A percentile compares a stretch with the other conserved stretches of the same genome.
Evolutionary conservation across 2,797 vertebrate genomes (phyloP).

Genomic region (Gouania willdenowi): DNA sequence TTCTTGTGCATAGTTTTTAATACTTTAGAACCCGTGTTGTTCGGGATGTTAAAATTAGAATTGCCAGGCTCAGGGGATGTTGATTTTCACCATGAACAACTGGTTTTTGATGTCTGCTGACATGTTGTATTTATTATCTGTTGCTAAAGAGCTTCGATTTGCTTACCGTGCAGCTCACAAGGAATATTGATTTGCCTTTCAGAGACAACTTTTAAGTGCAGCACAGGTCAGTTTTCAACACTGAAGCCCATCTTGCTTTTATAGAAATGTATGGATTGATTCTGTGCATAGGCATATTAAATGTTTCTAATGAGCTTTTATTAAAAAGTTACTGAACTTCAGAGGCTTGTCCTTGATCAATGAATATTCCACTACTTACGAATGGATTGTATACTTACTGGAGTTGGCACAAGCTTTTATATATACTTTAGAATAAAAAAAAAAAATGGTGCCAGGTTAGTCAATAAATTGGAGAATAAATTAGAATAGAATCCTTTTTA

Average conservation of each 20-base stretch:
- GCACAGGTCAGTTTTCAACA: conserved; percentile 52
- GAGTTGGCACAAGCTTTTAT: too few species aligned
- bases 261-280: conserved; percentile 62
- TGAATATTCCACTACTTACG: too few species aligned
- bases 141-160: conserved; percentile 65
- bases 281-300: too few species aligned
- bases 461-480: too few species aligned
- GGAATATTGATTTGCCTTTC: conserved; percentile 67
- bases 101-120: conserved; percentile 37
- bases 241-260: conserved; percentile 57
- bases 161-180: conserved; percentile 53
- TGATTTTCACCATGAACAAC: conserved; percentile 29
- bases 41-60: conserved; percentile 32
- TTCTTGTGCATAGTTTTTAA: conserved; percentile 1
- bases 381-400: too few species aligned
- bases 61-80: conserved; percentile 25
- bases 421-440: too few species aligned
- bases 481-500: too few species aligned
- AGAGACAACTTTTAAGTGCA: conserved; percentile 49
- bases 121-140: conserved; percentile 66
- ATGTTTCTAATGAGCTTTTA: too few species aligned
- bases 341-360: too few species aligned
- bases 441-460: too few species aligned
- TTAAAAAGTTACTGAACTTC: too few species aligned
- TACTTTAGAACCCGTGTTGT: conserved; percentile 11